A percentile compares a stretch with the other conserved stretches of the same genome.
Conservation (phyloP, 2,113 vertebrate species). For the Catharus fuscescens region DNA sequence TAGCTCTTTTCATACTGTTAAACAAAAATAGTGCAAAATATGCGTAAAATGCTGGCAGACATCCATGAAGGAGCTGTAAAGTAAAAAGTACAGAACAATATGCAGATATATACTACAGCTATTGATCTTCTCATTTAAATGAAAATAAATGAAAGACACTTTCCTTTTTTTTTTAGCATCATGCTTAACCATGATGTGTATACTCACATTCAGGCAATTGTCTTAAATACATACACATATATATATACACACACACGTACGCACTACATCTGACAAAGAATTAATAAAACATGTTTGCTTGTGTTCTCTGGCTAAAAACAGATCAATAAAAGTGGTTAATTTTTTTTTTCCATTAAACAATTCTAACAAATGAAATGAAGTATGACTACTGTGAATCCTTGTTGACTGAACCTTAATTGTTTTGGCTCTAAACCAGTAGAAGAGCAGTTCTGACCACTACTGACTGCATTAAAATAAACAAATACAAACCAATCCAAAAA, state of each 20-base stretch:
- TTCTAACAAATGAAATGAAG: neutral
- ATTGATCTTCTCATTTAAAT: neutral
- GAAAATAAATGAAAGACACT: neutral
- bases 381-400: neutral
- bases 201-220: slow-evolving; percentile 32
- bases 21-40: slow-evolving; percentile 35
- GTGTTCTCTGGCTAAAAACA: neutral
- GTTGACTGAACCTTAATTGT: neutral
- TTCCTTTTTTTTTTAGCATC: slow-evolving; percentile 15
- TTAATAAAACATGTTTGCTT: neutral
- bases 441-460: neutral
- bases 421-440: neutral
- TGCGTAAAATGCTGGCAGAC: neutral
- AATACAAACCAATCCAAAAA: neutral
- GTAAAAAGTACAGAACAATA: neutral
- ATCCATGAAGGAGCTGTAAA: neutral
- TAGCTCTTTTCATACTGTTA: neutral
- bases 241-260: neutral
- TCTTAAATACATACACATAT: neutral
- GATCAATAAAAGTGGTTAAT: neutral
- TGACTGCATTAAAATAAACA: neutral
- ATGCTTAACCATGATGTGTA: slow-evolving; percentile 7
- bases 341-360: neutral
- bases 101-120: neutral
- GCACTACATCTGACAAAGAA: neutral